Evolutionary conservation across 2,113 vertebrate species (phyloP).

Genomic region (Muscicapa adusta): DNA sequence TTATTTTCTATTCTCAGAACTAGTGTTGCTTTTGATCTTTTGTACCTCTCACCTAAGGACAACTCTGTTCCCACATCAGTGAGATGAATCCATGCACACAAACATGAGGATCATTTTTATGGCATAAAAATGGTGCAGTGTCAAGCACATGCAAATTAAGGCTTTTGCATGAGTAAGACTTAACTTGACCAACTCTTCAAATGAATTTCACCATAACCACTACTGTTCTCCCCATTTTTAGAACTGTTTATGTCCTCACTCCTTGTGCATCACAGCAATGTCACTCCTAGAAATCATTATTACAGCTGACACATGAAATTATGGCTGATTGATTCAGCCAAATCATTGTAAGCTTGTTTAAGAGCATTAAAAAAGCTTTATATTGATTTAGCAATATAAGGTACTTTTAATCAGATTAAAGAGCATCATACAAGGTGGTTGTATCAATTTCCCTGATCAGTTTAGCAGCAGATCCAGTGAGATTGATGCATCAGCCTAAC

Average conservation of each 20-base stretch:
- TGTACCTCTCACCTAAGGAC: not conserved
- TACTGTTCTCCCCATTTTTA: not conserved
- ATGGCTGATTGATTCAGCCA: constrained; percentile 17
- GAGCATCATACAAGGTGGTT: not conserved
- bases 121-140: not conserved
- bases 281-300: not conserved
- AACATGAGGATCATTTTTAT: not conserved
- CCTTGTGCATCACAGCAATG: not conserved
- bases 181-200: not conserved
- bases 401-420: constrained; percentile 41
- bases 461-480: not conserved
- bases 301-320: not conserved
- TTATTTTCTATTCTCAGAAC: not conserved
- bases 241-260: not conserved
- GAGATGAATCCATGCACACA: not conserved
- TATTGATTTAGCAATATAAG: constrained; percentile 43
- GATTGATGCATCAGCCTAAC: not conserved
- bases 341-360: constrained; percentile 43
- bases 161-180: not conserved
- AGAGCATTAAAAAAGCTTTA: constrained; percentile 50
- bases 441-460: not conserved
- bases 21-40: not conserved
- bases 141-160: not conserved
- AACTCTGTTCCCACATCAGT: not conserved
- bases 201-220: not conserved